Base-by-base conservation (phyloP, 2,888 invertebrate species). In the Lasioglossum calceatum region DNA sequence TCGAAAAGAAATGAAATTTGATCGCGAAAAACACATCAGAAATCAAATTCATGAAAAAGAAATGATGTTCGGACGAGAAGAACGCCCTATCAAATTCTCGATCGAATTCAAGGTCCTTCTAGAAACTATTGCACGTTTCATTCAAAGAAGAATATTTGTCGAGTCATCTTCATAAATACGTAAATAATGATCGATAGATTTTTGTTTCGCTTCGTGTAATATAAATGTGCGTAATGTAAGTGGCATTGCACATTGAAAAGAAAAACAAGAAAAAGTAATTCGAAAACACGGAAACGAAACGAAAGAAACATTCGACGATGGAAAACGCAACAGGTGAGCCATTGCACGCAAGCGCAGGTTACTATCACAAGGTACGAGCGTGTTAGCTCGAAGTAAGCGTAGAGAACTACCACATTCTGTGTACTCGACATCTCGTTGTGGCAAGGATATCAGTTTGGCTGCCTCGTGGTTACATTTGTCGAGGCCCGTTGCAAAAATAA, bases 401-500 rank as follows among this genome's bases (percentile, higher is more conserved):
- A 86, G 64, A 81, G 81, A 61, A 78, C 77, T 76, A 67, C 81
- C 81, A 79, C 76, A 61, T 79, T 79, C 36, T 70, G 70, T 70
- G 78, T 74, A 79, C 78, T 85, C 77, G 67, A 64, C 72, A 47
- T 61, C 64, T 64, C 58, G 36, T 71, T 81, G 72, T 81, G 72
- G 77, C 42, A 82, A 75, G 36, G 70, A 84, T 84, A 86, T 83
- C 84, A 84, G 82, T 89, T 82, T 71, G 83, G 79, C 78, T 36
- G 85, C 88, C 82, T 80, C 87, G 32, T 7, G 71, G 70, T 84
- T 75, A 73, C n/a, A 32, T 82, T 47, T 61, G 44, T 81, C 58
- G 79, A 87, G 74, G 78, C 79, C 72, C 71, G 89, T 89, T 82
- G 77, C 86, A 87, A 82, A 89, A 84, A 87, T 73, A 87, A 87